These are phyloP conservation scores for Struthidea cinerea DNA, from an alignment of 2,113 vertebrate genomes.

Conservation along the genomic window DNA sequence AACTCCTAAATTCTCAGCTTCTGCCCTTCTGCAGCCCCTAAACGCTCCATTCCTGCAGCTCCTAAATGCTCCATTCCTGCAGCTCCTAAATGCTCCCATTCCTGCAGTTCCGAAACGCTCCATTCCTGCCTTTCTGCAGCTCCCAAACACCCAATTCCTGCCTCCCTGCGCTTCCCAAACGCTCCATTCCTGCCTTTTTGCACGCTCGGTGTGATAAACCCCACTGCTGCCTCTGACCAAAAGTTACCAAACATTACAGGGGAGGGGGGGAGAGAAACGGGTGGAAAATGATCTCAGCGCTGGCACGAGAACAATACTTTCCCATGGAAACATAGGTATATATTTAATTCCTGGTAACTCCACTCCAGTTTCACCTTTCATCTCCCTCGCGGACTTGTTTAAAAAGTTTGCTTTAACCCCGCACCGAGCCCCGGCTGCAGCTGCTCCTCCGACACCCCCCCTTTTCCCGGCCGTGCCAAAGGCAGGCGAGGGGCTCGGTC, in stretches of 20 bases:
- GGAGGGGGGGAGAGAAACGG: neutral
- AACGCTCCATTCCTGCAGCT: neutral
- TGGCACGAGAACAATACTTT: conserved; percentile 63
- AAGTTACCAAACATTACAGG: conserved; percentile 59
- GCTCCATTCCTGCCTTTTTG: neutral
- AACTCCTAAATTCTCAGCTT: neutral
- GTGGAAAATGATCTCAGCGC: conserved; percentile 70
- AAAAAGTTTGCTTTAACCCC: conserved; percentile 49
- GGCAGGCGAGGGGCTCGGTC: conserved; percentile 64
- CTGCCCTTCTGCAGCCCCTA: neutral
- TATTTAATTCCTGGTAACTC: conserved; percentile 70
- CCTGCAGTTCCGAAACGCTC: neutral
- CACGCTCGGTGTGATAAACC: neutral
- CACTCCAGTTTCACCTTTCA: conserved; percentile 71
- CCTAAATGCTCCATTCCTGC: neutral
- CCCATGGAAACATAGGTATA: conserved; percentile 70
- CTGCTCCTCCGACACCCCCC: conserved; percentile 52
- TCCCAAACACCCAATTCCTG: neutral
- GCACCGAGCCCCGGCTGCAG: conserved; percentile 5
- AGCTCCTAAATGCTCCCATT: neutral
- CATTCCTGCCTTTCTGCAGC: neutral
- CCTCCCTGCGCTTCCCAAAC: neutral
- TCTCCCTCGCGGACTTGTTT: conserved; percentile 46
- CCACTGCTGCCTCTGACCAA: conserved; percentile 55
- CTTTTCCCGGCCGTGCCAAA: conserved; percentile 64